Evolutionary conservation across 2,888 invertebrate species (phyloP).

Genomic region (Coecobrya sp.): DNA sequence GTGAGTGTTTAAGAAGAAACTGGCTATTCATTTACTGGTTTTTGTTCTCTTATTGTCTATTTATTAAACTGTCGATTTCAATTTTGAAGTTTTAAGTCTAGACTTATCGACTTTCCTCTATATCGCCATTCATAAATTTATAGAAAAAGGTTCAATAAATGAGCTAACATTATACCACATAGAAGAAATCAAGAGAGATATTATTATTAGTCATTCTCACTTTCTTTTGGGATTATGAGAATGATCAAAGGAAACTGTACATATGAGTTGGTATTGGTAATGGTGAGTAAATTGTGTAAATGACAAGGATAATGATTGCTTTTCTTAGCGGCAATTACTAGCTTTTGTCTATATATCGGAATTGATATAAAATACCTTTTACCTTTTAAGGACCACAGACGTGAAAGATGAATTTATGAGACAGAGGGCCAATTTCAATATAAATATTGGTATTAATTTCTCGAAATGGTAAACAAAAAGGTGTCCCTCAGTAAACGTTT

Average conservation of each 20-base stretch:
- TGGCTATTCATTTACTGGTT: conserved; percentile 75
- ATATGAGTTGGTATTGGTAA: neutral
- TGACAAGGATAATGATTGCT: conserved; percentile 43
- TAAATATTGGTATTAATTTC: conserved; percentile 68
- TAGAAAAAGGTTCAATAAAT: conserved; percentile 40
- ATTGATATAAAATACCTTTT: conserved; percentile 57
- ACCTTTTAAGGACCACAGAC: conserved; percentile 55
- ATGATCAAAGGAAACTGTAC: neutral
- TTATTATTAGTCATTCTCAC: conserved; percentile 43
- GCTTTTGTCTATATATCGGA: neutral
- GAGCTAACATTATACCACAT: neutral
- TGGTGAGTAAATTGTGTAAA: conserved; percentile 29
- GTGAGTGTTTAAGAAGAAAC: conserved; percentile 20
- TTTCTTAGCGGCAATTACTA: conserved; percentile 15
- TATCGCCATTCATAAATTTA: conserved; percentile 4
- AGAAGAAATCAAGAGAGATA: neutral
- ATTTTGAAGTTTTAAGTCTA: conserved; percentile 70
- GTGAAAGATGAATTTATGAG: conserved; percentile 61
- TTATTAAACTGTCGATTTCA: conserved; percentile 67
- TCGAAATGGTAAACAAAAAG: conserved; percentile 36
- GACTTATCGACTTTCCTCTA: conserved; percentile 57
- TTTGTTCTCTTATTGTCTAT: conserved; percentile 22
- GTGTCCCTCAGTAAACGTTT: conserved; percentile 25
- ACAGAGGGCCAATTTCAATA: conserved; percentile 52
- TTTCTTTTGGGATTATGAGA: conserved; percentile 44